Evolutionary conservation across 2,113 vertebrate genomes (phyloP), one percentile per base, ranked within the genome.

Genomic region (Antigone vipio): DNA sequence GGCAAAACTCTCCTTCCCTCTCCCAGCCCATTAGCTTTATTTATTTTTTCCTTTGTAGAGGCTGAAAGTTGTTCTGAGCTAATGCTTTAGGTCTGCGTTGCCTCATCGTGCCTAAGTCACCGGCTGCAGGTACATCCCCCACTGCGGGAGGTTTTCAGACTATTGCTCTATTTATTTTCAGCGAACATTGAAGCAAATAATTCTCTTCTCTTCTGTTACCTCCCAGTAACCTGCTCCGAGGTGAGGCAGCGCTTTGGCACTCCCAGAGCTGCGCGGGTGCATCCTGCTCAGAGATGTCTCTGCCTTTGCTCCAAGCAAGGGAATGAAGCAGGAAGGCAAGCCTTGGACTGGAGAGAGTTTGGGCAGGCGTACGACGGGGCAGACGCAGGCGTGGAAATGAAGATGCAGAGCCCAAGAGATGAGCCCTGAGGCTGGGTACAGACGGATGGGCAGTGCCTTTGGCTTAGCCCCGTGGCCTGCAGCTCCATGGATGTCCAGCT

Each of bases 321-420:
- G 12, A 22, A 22, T 19, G 49, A 71, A 63, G 23, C 23, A 35
- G 45, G 52, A 72, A 53, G 50, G 18, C 26, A 34, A 2, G 5
- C 44, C 32, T 73, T 4, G 1, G n/a, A 23, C 42, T 40, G 42
- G 30, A 50, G 27, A 62, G 35, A 26, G 22, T 34, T 38, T 34
- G 32, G 30, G 29, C 22, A 50, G 38, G 12, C 1, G 1, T 23
- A 23, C 0, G 1, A n/a, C 26, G 11, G 13, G 56, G 32, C 42
- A 76, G 42, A 44, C 17, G 35, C 2, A 2, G 56, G 13, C 23
- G 21, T 26, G 34, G 55, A 56, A 68, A 38, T 8, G 15, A 89
- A 73, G 91, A 15, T 15, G 24, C 22, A 73, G 38, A 73, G 18
- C 40, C 10, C 40, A 62, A 26, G 40, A 79, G 38, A 34, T 15